Evolutionary conservation across 2,113 vertebrate genomes (phyloP).

Genomic region (Strigops habroptila): DNA sequence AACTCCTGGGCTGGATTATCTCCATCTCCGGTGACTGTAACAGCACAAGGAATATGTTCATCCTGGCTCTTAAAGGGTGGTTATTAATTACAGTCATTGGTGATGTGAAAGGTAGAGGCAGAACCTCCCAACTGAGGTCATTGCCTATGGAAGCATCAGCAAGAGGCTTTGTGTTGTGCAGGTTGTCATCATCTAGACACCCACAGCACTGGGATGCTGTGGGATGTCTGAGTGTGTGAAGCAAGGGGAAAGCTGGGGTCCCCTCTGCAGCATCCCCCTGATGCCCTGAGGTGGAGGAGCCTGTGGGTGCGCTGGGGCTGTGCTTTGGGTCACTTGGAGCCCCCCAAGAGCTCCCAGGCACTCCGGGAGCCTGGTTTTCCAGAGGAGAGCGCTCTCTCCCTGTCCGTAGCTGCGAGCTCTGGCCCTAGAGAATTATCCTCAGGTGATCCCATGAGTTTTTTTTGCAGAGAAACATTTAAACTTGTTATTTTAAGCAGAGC

Average conservation of each 20-base stretch:
- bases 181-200: background rate
- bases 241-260: background rate
- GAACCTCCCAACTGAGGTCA: background rate
- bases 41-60: background rate
- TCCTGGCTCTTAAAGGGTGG: background rate
- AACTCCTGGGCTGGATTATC: background rate
- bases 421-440: background rate
- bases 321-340: background rate
- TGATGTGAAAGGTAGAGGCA: background rate
- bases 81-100: fast-evolving
- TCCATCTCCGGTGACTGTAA: background rate
- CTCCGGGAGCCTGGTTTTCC: background rate
- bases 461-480: background rate
- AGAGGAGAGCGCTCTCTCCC: background rate
- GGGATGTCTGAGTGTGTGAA: background rate
- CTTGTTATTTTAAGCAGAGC: background rate
- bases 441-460: background rate
- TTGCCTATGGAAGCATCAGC: background rate
- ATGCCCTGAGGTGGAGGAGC: background rate
- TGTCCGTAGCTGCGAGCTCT: background rate
- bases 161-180: background rate
- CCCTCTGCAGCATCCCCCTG: background rate
- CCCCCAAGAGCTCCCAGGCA: background rate
- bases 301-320: background rate
- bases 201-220: fast-evolving